Evolutionary conservation across 2,113 vertebrate species (phyloP).

Genomic region (Excalfactoria chinensis): DNA sequence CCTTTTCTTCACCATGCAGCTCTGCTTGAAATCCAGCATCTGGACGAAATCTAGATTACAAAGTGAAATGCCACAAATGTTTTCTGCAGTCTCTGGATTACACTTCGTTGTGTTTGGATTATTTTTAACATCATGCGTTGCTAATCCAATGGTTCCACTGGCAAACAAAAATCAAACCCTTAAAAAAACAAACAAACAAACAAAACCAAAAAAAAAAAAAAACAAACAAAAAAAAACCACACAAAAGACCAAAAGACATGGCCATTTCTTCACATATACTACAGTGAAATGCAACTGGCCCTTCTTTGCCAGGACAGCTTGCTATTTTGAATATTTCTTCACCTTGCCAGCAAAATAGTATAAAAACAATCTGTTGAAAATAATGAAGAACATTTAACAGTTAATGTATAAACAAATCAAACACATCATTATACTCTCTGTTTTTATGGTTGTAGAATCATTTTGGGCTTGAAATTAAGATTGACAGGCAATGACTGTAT

Average conservation of each 20-base stretch:
- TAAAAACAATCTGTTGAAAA: conserved; percentile 34
- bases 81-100: background rate
- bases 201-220: background rate
- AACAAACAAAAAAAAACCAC: background rate
- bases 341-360: conserved; percentile 29
- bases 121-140: background rate
- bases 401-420: conserved; percentile 61
- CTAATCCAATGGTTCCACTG: background rate
- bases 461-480: conserved; percentile 72
- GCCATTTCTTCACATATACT: background rate
- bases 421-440: background rate
- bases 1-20: background rate
- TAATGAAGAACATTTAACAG: background rate
- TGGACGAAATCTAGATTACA: background rate
- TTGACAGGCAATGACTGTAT: conserved; percentile 60
- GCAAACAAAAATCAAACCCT: background rate
- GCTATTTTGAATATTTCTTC: background rate
- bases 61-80: background rate
- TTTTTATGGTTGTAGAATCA: conserved; percentile 42
- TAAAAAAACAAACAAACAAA: background rate
- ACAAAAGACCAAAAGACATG: too few relatives aligned
- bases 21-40: background rate
- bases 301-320: background rate
- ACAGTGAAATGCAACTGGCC: background rate
- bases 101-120: background rate